Conservation (phyloP, 1,140 invertebrate genomes). For the Diploscapter pachys region DNA sequence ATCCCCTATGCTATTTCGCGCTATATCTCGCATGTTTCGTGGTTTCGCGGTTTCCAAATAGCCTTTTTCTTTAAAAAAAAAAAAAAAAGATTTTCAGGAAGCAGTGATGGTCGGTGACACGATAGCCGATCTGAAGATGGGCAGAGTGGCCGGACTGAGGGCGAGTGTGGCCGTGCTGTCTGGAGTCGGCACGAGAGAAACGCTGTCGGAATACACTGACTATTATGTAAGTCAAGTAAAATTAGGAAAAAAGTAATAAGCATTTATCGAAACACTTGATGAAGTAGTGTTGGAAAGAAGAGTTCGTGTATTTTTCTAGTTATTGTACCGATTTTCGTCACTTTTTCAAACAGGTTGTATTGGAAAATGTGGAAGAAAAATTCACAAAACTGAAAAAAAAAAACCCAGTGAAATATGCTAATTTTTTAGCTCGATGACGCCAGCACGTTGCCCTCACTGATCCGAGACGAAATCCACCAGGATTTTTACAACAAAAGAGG, state of each 20-base stretch:
- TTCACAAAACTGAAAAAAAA: background rate
- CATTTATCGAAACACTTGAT: background rate
- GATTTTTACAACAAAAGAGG: background rate
- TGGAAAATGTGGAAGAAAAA: no score
- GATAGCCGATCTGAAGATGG: conserved; percentile 36
- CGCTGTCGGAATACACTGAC: conserved; percentile 29
- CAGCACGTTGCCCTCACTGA: conserved; percentile 22
- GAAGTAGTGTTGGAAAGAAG: no score
- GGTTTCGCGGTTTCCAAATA: no score
- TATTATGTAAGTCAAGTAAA: conserved; percentile 30
- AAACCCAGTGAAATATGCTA: background rate
- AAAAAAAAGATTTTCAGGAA: conserved; percentile 19
- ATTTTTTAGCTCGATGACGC: conserved; percentile 30
- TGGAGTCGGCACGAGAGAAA: conserved; percentile 23
- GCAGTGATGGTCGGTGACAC: conserved; percentile 35
- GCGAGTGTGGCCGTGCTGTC: conserved; percentile 31
- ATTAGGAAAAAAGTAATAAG: background rate
- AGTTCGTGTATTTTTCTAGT: background rate
- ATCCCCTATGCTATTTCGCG: no score
- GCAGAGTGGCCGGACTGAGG: conserved; percentile 28
- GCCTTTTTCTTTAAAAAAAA: no score
- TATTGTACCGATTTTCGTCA: conserved; percentile 1
- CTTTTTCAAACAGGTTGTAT: no score
- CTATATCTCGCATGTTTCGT: no score
- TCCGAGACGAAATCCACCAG: conserved; percentile 29